Conservation (phyloP, 2,888 invertebrate species). For the Mamestra brassicae region DNA sequence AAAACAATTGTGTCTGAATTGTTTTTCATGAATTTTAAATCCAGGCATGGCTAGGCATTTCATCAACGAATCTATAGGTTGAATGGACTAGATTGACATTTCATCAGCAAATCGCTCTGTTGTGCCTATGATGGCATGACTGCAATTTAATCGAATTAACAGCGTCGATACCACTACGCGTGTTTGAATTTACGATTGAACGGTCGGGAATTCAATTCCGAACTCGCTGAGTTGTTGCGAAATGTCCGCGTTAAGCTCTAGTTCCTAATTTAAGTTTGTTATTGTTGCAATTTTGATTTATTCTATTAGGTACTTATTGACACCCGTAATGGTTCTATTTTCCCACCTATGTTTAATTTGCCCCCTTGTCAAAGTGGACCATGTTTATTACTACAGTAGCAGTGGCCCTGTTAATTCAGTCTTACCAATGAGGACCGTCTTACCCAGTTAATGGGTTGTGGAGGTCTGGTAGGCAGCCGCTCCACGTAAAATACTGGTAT, state of each 20-base stretch:
- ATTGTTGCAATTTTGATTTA: background rate
- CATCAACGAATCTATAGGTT: constrained; percentile 16
- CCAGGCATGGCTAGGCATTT: constrained; percentile 2
- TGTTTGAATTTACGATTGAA: constrained; percentile 62
- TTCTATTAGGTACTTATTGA: background rate
- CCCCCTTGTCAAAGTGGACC: background rate
- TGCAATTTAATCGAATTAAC: constrained; percentile 62
- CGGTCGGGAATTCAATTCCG: constrained; percentile 52
- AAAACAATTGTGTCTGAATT: background rate
- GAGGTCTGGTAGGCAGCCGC: too few relatives aligned
- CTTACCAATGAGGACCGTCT: too few relatives aligned
- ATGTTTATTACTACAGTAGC: too few relatives aligned
- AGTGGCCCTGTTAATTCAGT: too few relatives aligned
- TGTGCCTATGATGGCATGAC: constrained; percentile 50
- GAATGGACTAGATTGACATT: constrained; percentile 34
- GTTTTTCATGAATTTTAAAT: background rate
- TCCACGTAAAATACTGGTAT: too few relatives aligned
- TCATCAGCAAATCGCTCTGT: constrained; percentile 35
- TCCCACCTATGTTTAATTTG: background rate
- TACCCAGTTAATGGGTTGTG: too few relatives aligned
- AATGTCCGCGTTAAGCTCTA: constrained; percentile 30
- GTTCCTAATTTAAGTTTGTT: constrained; percentile 24
- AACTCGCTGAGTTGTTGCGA: constrained; percentile 39
- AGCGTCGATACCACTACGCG: constrained; percentile 42
- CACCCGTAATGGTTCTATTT: background rate